Conservation (phyloP, 2,113 vertebrate genomes). For the Herpetotheres cachinnans region DNA sequence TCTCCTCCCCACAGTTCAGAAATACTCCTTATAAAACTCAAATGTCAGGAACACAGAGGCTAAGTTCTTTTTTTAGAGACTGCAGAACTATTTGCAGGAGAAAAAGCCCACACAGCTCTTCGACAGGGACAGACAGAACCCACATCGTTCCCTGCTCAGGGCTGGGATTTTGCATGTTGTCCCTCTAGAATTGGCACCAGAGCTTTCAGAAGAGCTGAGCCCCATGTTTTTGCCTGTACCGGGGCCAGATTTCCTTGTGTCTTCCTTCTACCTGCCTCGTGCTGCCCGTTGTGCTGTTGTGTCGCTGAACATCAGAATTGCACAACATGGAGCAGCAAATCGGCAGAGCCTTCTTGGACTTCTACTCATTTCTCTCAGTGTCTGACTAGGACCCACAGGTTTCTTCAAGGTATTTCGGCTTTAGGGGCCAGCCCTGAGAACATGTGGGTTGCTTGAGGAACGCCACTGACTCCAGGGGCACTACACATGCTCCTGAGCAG, state of each 20-base stretch:
- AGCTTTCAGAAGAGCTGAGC: not conserved
- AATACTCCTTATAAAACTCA: slow-evolving; percentile 24
- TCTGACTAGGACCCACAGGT: not conserved
- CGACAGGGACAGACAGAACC: slow-evolving; percentile 22
- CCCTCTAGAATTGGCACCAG: not conserved
- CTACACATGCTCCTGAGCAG: not conserved
- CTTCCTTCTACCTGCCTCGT: not conserved
- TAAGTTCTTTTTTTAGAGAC: slow-evolving; percentile 55
- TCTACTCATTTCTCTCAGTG: not conserved
- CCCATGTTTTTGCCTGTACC: not conserved
- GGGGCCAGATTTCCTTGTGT: not conserved
- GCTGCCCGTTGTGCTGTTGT: not conserved
- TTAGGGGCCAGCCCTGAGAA: not conserved
- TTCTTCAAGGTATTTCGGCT: not conserved
- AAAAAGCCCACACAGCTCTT: slow-evolving; percentile 52
- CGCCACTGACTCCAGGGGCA: not conserved
- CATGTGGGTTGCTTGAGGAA: not conserved
- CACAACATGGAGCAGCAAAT: not conserved
- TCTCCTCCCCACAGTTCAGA: slow-evolving; percentile 42
- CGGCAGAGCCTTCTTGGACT: not conserved
- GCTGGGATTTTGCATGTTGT: not conserved
- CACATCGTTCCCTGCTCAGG: not conserved
- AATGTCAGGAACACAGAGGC: slow-evolving; percentile 55
- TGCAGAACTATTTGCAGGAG: slow-evolving; percentile 30
- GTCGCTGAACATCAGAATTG: not conserved